phyloP scores from a whole-genome alignment of 2,113 vertebrate species.

The Odobenus rosmarus region DNA sequence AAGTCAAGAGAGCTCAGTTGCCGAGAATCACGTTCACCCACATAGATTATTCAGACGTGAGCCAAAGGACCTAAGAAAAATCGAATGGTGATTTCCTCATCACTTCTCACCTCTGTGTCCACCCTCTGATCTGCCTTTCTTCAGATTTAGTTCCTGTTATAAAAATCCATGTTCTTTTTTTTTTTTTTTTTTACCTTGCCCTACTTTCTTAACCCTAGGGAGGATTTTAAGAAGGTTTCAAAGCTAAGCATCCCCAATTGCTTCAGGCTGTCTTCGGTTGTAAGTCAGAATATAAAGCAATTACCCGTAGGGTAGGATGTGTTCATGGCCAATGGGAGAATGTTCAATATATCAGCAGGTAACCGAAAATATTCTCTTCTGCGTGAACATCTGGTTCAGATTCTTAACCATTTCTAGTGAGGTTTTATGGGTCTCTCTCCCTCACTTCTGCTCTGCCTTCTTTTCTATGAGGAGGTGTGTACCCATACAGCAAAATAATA shows the following conservation, averaged over 20 bases:
- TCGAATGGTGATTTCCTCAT: neutral
- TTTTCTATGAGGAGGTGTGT: neutral
- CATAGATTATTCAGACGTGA: neutral
- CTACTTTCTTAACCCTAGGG: constrained; percentile 79
- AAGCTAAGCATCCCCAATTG: constrained; percentile 61
- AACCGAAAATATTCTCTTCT: constrained; percentile 31
- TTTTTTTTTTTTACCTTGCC: constrained; percentile 39
- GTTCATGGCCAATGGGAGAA: constrained; percentile 25
- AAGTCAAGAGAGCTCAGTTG: neutral
- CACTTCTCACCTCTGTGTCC: neutral
- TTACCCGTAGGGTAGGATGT: constrained; percentile 64
- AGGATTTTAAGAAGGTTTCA: constrained; percentile 62
- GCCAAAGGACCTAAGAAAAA: neutral
- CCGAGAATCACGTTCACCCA: neutral
- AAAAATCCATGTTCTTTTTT: constrained; percentile 36
- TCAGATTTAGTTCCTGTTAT: constrained; percentile 23
- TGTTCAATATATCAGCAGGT: constrained; percentile 9
- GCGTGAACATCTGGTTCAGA: neutral
- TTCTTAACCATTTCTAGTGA: constrained; percentile 19
- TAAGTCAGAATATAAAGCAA: constrained; percentile 63
- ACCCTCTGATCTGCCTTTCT: neutral
- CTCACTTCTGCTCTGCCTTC: neutral
- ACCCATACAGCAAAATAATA: neutral
- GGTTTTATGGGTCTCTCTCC: neutral
- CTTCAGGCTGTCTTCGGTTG: constrained; percentile 64